phyloP scores from a whole-genome alignment of 2,888 invertebrate species.

The Malacosoma neustria region DNA sequence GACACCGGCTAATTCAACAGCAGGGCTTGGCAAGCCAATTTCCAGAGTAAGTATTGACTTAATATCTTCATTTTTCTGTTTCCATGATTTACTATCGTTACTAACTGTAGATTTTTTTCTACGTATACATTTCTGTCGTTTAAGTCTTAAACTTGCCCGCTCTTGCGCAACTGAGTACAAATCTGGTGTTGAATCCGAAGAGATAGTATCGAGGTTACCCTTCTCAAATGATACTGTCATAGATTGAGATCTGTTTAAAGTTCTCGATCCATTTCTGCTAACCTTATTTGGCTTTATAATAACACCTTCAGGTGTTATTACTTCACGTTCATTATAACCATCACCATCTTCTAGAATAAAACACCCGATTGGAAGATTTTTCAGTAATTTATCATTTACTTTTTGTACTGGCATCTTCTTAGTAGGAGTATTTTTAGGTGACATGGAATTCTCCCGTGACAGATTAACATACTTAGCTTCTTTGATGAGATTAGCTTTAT shows the following conservation, averaged over 20 bases:
- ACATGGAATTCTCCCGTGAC: slow-evolving; percentile 60
- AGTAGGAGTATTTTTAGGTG: slow-evolving; percentile 50
- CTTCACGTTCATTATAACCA: slow-evolving; percentile 67
- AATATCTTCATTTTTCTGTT: slow-evolving; percentile 26
- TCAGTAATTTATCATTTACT: slow-evolving; percentile 51
- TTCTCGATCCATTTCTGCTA: slow-evolving; percentile 17
- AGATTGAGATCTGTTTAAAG: slow-evolving; percentile 48
- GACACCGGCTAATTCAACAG: slow-evolving; percentile 43
- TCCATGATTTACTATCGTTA: slow-evolving; percentile 50
- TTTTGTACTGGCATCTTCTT: slow-evolving; percentile 48
- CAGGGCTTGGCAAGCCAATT: slow-evolving; percentile 62
- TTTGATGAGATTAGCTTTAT: slow-evolving; percentile 55
- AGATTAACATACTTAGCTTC: slow-evolving; percentile 59
- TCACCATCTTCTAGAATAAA: slow-evolving; percentile 63
- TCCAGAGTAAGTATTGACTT: slow-evolving; percentile 54
- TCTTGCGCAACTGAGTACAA: slow-evolving; percentile 36
- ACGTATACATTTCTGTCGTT: slow-evolving; percentile 74
- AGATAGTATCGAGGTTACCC: slow-evolving; percentile 30
- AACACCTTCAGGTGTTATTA: slow-evolving; percentile 53
- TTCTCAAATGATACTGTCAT: slow-evolving; percentile 40
- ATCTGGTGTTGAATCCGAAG: slow-evolving; percentile 58
- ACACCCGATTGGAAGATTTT: slow-evolving; percentile 61
- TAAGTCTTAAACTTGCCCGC: slow-evolving; percentile 48
- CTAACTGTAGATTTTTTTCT: slow-evolving; percentile 66
- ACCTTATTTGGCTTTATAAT: slow-evolving; percentile 22